Conservation (phyloP, 2,113 vertebrate genomes). For the Lipotes vexillifer region DNA sequence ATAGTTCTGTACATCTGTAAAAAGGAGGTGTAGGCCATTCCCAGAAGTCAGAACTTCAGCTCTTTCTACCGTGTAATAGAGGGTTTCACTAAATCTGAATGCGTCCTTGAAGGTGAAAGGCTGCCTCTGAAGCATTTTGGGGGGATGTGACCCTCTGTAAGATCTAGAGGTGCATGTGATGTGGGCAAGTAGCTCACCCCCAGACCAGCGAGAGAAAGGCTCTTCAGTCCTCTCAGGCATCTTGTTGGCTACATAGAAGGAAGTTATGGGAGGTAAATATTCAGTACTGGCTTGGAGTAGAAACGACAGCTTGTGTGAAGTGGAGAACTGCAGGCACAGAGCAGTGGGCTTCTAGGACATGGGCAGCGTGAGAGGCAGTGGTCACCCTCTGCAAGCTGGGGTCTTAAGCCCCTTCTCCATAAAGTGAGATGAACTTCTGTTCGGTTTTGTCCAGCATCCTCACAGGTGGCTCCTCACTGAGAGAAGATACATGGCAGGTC, state of each 20-base stretch:
- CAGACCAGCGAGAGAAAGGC: background rate
- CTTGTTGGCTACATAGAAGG: background rate
- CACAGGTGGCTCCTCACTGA: background rate
- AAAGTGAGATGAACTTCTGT: rapidly evolving
- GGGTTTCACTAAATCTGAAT: background rate
- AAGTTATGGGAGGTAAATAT: background rate
- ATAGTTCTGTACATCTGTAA: background rate
- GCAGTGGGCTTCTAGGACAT: background rate
- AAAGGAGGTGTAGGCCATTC: background rate
- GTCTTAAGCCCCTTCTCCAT: background rate
- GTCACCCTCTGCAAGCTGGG: background rate
- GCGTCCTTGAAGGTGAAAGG: background rate
- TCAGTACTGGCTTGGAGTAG: background rate
- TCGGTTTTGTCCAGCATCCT: background rate
- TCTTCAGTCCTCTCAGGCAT: background rate
- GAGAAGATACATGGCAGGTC: rapidly evolving
- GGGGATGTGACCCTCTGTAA: background rate
- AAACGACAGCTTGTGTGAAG: background rate
- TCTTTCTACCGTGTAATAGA: background rate
- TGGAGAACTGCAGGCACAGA: background rate
- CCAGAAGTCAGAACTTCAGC: background rate
- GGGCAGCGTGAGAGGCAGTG: background rate
- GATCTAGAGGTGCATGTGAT: background rate
- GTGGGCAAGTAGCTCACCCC: background rate
- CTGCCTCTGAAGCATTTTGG: background rate